These are phyloP conservation scores for Drosophila vallismaia DNA, from an alignment of 2,888 invertebrate species.

Conservation along the genomic window DNA sequence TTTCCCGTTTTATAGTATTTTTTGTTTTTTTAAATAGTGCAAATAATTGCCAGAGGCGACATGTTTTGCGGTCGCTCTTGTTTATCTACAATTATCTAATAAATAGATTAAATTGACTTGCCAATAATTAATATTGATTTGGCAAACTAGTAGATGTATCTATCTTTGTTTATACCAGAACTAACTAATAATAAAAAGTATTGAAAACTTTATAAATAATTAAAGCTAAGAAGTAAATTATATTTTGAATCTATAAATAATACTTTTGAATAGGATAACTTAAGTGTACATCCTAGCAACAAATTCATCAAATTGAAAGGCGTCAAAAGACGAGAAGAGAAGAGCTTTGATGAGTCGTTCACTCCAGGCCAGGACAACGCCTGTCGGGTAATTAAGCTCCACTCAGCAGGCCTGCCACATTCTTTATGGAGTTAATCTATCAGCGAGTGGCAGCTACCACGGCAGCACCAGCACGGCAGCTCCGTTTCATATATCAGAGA, in stretches of 20 bases:
- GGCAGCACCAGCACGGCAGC: constrained; percentile 22
- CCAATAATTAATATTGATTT: constrained; percentile 1
- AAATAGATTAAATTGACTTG: constrained; percentile 8
- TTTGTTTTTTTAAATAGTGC: constrained; percentile 1
- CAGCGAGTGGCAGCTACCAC: constrained; percentile 49
- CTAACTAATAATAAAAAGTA: too few species aligned
- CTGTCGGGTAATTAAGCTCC: constrained; percentile 45
- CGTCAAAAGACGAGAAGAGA: constrained; percentile 1
- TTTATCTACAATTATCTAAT: constrained; percentile 29
- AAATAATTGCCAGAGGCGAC: constrained; percentile 3
- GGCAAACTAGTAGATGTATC: too few species aligned
- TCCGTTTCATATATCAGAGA: constrained; percentile 42
- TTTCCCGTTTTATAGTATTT: not conserved
- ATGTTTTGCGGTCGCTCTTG: constrained; percentile 10
- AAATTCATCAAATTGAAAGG: constrained; percentile 7
- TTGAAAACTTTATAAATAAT: too few species aligned
- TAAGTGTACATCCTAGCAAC: not conserved
- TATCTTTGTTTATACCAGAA: too few species aligned
- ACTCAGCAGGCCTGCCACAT: constrained; percentile 58
- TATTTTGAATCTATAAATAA: too few species aligned
- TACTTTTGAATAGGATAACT: too few species aligned
- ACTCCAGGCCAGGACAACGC: constrained; percentile 8
- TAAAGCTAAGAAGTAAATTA: too few species aligned
- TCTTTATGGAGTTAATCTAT: constrained; percentile 71
- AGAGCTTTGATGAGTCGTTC: constrained; percentile 14